These are phyloP conservation scores for Eristalis intricaria DNA, from an alignment of 2,888 invertebrate genomes.

Conservation along the genomic window DNA sequence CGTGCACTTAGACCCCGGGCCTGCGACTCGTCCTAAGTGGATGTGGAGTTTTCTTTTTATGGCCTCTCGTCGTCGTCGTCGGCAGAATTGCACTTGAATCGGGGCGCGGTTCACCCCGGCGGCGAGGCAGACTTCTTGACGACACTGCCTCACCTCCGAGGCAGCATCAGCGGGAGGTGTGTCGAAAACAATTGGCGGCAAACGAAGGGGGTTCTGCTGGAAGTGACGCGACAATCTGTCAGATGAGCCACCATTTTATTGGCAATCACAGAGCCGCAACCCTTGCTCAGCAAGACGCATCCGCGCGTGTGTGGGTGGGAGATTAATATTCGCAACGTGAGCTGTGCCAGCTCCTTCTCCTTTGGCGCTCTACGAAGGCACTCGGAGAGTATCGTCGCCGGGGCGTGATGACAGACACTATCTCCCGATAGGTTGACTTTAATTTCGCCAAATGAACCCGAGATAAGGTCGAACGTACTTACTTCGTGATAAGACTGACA, in stretches of 20 bases:
- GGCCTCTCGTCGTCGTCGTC: background rate
- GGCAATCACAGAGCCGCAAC: conserved; percentile 30
- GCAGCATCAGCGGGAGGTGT: no score
- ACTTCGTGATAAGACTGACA: conserved; percentile 50
- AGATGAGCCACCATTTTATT: conserved; percentile 58
- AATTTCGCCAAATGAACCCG: conserved; percentile 41
- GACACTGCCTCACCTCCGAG: background rate
- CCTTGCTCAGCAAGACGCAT: background rate
- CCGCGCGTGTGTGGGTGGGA: no score
- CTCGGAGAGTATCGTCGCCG: background rate
- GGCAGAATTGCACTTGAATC: background rate
- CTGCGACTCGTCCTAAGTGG: no score
- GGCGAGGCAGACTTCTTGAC: background rate
- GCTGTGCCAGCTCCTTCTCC: no score
- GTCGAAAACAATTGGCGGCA: background rate
- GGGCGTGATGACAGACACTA: background rate
- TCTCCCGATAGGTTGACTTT: conserved; percentile 33
- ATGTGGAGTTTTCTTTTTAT: background rate
- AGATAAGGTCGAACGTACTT: conserved; percentile 52
- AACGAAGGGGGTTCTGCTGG: background rate
- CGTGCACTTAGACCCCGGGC: background rate
- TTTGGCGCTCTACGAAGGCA: background rate
- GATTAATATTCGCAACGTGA: no score
- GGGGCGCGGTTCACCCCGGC: background rate
- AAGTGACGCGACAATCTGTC: conserved; percentile 48